phyloP scores from a whole-genome alignment of 23 tunicate genomes.

The Trididemnum clinides region DNA sequence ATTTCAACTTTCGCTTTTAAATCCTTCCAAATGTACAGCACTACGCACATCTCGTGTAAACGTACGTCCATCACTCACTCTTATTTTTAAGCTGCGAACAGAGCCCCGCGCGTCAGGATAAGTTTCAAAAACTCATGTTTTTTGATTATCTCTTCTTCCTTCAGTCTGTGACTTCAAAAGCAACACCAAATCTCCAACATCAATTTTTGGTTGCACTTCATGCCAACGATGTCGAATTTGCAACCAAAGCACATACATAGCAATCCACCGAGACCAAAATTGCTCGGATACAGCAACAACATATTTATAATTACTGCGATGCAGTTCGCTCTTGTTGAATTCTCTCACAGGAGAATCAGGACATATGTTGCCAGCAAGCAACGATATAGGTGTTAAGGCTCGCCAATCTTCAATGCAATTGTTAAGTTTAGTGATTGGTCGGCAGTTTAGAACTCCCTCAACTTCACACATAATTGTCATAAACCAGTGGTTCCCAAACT shows the following conservation, averaged over 20 bases:
- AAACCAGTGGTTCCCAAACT: no score
- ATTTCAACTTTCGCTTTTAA: no score
- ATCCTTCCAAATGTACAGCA: constrained; percentile 8
- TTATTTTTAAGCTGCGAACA: neutral
- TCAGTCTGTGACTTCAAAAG: neutral
- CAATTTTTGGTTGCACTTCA: neutral
- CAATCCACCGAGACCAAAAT: neutral
- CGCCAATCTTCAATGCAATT: constrained; percentile 1
- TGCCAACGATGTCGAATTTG: constrained; percentile 21
- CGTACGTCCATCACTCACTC: neutral
- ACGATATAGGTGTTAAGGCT: constrained; percentile 15
- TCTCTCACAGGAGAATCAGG: neutral
- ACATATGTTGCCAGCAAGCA: neutral
- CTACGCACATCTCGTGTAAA: constrained; percentile 7
- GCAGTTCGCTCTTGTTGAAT: neutral
- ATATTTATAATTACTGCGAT: constrained; percentile 17
- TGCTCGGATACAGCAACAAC: constrained; percentile 19
- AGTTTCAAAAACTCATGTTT: neutral
- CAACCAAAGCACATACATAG: constrained; percentile 15
- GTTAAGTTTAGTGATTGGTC: neutral
- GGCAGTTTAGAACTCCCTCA: constrained; percentile 2
- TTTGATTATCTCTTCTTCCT: neutral
- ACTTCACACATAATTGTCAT: constrained; percentile 11
- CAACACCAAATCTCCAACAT: neutral
- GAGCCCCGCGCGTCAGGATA: neutral